phyloP scores from a whole-genome alignment of 2,888 invertebrate species.

The Notodonta ziczac region DNA sequence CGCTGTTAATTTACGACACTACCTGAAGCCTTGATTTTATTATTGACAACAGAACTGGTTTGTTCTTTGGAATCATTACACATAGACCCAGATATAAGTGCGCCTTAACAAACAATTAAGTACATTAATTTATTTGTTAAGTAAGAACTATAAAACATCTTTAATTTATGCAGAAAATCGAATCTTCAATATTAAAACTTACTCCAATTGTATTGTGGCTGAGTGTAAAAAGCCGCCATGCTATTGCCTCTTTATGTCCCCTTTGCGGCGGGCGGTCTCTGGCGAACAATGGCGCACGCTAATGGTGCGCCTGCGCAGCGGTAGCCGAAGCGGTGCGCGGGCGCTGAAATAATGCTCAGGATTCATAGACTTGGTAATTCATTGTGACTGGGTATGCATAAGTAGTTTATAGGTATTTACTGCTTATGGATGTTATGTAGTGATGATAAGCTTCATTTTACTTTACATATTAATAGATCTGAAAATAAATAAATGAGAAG shows the following conservation, averaged over 20 bases:
- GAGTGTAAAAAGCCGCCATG: background rate
- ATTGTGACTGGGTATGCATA: background rate
- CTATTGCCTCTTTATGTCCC: background rate
- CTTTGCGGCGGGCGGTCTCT: constrained; percentile 1
- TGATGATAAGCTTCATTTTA: too few species aligned
- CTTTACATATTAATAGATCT: too few species aligned
- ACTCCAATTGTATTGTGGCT: background rate
- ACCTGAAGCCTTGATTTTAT: too few species aligned
- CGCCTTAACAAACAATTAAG: too few species aligned
- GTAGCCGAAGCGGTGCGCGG: constrained; percentile 24
- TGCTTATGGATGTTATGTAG: too few species aligned
- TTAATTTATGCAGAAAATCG: background rate
- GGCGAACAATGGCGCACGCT: constrained; percentile 33
- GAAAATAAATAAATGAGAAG: too few species aligned
- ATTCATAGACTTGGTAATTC: background rate
- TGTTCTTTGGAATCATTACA: too few species aligned
- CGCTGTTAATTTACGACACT: too few species aligned
- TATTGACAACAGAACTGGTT: too few species aligned
- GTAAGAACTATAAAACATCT: too few species aligned
- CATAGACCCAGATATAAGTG: too few species aligned
- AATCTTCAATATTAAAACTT: background rate
- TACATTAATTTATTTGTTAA: too few species aligned
- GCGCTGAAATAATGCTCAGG: constrained; percentile 28
- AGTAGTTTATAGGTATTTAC: background rate
- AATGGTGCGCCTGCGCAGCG: constrained; percentile 24